Base-by-base conservation (phyloP, 2,888 invertebrate genomes). In the Diaphora mendica region DNA sequence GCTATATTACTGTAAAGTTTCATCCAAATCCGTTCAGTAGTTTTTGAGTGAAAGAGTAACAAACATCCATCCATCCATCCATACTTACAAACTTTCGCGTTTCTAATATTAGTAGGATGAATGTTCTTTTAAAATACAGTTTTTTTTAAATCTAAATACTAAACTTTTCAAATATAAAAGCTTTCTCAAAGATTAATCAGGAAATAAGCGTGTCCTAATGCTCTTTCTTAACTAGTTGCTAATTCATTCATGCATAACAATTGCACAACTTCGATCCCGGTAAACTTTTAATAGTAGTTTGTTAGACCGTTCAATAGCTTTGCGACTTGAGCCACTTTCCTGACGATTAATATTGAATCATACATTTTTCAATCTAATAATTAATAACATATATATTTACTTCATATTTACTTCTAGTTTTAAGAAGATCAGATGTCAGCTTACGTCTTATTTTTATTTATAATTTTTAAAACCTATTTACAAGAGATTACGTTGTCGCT, bases 231-330 rank as follows among this genome's bases (percentile, higher is more conserved):
- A 79, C 79, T 85, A 74, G 80, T 81, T 81, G 87, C 82, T 89
- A 88, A 89, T 88, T 88, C 87, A 88, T 88, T 88, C 89, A 89
- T 88, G 90, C 87, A 90, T 88, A 90, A 87, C 87, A 90, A 90
- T 89, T 83, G 84, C 82, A 81, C 82, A 85, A 86, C 84, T 88
- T 85, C 79, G 83, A 77, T 80, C 75, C 79, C 78, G 82, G 82
- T 73, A 84, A 90, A 90, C 87, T 90, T 90, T 90, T 89, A 89
- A 90, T 89, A 89, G 90, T 88, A 83, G 84, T 84, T 86, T 84
- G 82, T 83, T 87, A 81, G 82, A 79, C 81, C 77, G 73, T 78
- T 80, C 82, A 85, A 88, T 87, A 85, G 81, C 85, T 87, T 86
- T 77, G 80, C 80, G 85, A 86, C 85, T 87, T 65, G 74, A 81